Evolutionary conservation across 1,140 invertebrate species (phyloP), one percentile per base, ranked within the genome.

Genomic region (Tribolium castaneum): DNA sequence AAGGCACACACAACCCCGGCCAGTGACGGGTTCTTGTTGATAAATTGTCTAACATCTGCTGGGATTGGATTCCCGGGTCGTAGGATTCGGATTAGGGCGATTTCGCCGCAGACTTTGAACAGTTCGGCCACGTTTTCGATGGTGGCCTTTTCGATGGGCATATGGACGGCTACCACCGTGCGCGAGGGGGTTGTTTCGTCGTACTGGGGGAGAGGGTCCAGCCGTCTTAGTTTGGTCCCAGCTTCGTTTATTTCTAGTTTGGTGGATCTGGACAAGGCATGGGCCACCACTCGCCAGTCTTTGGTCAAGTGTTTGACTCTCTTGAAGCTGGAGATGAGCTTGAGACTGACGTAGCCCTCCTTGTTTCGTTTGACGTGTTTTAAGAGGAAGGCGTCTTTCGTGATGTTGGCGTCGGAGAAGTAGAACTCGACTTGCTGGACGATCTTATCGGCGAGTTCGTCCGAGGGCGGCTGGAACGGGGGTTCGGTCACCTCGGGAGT

Each of bases 351-450:
- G 87, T 94, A 98, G 6, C 97, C 97, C 87, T 97, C 96, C 86
- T 97, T 98, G 85, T 98, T 98, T 16, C 97, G 90, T 34, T 95
- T 92, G 2, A 98, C 96, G 86, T 98, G 97, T 86, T 98, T 99
- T 35, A 98, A 86, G 3, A 99, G 88, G 87, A 99, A 99, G 1
- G 97, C 96, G 85, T 99, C 97, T 87, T 98, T 98, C 0, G 96
- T 92, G 76, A 99, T 96, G 85, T 97, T 97, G 12, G 94, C 95
- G 86, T 98, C 96, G 74, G 96, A 97, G 86, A 99, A 98, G 87
- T 98, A 98, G 86, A 95, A 97, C 87, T 97, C 96, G 5, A 97
- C 95, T 85, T 96, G 94, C 45, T 92, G 89, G 45, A 95, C 91
- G 76, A 97, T 96, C 80, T 93, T 91, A 19, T 92, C 90, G 0